Base-by-base conservation (phyloP, 2,113 vertebrate genomes). In the Scytalopus superciliaris region DNA sequence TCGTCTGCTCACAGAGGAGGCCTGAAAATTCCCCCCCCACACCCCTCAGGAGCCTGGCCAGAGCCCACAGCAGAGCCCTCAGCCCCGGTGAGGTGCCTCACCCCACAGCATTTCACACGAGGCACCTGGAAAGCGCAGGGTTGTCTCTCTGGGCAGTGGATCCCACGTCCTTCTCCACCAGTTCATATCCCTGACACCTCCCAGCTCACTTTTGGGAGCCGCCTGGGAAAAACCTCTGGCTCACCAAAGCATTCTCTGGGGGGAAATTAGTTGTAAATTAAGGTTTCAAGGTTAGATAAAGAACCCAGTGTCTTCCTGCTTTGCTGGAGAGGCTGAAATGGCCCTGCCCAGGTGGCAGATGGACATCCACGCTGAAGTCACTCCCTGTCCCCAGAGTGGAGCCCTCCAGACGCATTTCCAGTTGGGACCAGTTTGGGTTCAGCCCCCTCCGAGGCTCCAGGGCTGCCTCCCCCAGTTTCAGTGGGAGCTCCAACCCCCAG, bases 161-260 rank as follows among this genome's bases (percentile, higher is more conserved):
- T 69, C 47, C 74, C 87, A 39, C 23, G 60, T 19, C 40, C 49
- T 94, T 50, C 44, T 66, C 47, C 14, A 67, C 47, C 39, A 76
- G 37, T 60, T 70, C 31, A 50, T 7, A 77, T n/a, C 44, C 66
- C 7, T 1, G 57, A 91, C 27, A 89, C 21, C 13, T 76, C 70
- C 56, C 18, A 66, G 42, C 14, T 91, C 68, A 37, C 50, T 64
- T 95, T 52, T 40, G 52, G 57, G 76, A 91, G 19, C 22, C 22
- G 31, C 37, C 25, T 39, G 69, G 77, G 93, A 92, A 84, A 68
- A 84, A 68, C 66, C 66, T 89, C 79, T 53, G 60, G 19, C 44
- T 79, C 81, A 78, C 23, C 64, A 74, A 90, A 89, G 35, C 52
- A 44, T 44, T 39, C 44, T 50, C 66, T 9, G 91, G 67, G 49